phyloP scores from a whole-genome alignment of 2,113 vertebrate genomes.

The Phrynosoma blainvillii region DNA sequence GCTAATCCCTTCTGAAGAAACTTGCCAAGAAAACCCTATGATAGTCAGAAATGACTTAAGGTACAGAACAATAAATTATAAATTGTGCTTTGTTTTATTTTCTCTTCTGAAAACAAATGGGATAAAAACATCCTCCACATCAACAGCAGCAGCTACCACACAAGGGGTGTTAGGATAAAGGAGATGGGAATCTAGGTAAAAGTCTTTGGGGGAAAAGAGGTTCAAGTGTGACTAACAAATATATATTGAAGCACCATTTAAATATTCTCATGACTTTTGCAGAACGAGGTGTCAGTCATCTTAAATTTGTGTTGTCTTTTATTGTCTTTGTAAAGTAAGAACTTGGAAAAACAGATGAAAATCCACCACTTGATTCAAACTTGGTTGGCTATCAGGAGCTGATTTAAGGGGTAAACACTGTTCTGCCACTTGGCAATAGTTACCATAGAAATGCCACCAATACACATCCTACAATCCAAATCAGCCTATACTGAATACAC shows the following conservation, averaged over 20 bases:
- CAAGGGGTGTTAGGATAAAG: background rate
- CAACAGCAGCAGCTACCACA: too few species aligned
- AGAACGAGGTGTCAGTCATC: background rate
- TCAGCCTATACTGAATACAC: background rate
- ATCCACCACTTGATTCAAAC: background rate
- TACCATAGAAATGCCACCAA: background rate
- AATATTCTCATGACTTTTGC: background rate
- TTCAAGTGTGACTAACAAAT: background rate
- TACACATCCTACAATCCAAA: background rate
- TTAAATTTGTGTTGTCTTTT: background rate
- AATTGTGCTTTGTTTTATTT: background rate
- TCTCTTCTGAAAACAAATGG: background rate
- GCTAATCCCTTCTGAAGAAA: too few species aligned
- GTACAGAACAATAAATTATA: too few species aligned
- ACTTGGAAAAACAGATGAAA: background rate
- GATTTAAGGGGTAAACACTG: background rate
- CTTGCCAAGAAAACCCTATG: too few species aligned
- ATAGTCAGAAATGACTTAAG: too few species aligned
- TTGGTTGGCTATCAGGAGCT: background rate
- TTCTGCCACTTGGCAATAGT: background rate
- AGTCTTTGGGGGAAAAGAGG: too few species aligned
- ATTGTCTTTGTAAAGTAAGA: background rate
- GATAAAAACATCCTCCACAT: background rate
- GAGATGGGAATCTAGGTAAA: background rate
- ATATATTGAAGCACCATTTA: background rate